A percentile compares a stretch with the other conserved stretches of the same genome.
Conservation (phyloP, 2,113 vertebrate genomes). For the Hemiscyllium ocellatum region DNA sequence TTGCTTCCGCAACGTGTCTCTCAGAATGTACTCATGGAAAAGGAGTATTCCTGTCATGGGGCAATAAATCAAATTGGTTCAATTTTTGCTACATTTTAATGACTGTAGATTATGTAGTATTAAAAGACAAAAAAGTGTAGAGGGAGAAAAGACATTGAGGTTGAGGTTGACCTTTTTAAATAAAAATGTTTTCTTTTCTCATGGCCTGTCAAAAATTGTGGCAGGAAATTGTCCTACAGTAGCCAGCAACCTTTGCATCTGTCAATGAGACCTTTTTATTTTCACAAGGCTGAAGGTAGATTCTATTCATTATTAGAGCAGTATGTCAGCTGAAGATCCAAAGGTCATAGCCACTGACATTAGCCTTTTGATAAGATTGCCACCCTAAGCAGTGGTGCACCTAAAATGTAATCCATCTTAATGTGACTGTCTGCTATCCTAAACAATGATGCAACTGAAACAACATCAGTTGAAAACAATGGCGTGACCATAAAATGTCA, state of each 20-base stretch:
- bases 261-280: conserved; percentile 19
- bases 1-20: neutral
- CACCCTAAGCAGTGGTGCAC: conserved; percentile 5
- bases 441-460: neutral
- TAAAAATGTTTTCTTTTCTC: conserved; percentile 24
- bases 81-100: neutral
- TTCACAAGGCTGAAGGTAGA: conserved; percentile 11
- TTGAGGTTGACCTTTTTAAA: conserved; percentile 17
- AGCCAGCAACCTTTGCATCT: conserved; percentile 24
- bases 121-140: neutral
- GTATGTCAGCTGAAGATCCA: conserved; percentile 14
- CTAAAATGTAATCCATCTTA: neutral
- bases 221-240: conserved; percentile 17
- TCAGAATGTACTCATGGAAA: neutral
- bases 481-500: neutral
- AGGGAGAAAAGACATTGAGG: neutral
- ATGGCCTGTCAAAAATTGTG: neutral
- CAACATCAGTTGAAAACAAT: neutral
- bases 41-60: neutral
- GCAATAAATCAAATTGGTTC: neutral
- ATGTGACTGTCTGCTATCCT: neutral
- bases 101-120: neutral
- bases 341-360: conserved; percentile 17
- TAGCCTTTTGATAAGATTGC: conserved; percentile 29
- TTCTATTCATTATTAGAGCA: neutral